Evolutionary conservation across 2,888 invertebrate species (phyloP), one percentile per base, ranked within the genome.

Genomic region (Orgyia antiqua): DNA sequence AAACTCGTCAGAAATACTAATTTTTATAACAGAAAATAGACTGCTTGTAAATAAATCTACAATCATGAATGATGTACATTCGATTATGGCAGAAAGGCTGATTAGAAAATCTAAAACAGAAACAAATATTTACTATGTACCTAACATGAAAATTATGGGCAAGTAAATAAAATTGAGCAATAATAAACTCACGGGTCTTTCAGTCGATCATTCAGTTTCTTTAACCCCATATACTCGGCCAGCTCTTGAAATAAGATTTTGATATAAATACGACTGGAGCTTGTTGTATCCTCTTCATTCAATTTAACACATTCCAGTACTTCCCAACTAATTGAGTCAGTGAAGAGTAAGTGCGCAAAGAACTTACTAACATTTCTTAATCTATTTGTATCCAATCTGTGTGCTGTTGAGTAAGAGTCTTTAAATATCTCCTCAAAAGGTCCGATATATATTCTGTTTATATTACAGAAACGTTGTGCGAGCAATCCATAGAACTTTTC

Each of bases 281-380:
- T 98, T 0, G 98, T 98, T 0, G 99, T 99, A 50, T 99, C 98
- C 37, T 98, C 96, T 76, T 99, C 98, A 55, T 97, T 99, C 29
- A 99, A 75, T 58, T 93, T 93, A 27, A 99, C 95, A 56, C 94
- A 93, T 9, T 92, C 91, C 43, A 99, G 70, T 0, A 96, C 97
- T 70, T 94, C 94, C 99, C 99, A 99, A 27, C 95, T 92, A 30
- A 99, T 98, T 0, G 99, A 97, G 73, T 99, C 99, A 0, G 99
- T 98, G 58, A 95, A 95, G 0, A 99, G 83, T 1, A 99, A 88
- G 87, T 99, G 99, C 0, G 97, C 96, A 76, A 98, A 98, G 66
- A 99, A 96, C 68, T 98, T 98, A 64, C 97, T 96, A 0, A 99
- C 96, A 74, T 99, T 99, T 17, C 99, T 87, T 31, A 99, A 78